Base-by-base conservation (phyloP, 2,113 vertebrate species). In the Thinocorus orbignyianus region DNA sequence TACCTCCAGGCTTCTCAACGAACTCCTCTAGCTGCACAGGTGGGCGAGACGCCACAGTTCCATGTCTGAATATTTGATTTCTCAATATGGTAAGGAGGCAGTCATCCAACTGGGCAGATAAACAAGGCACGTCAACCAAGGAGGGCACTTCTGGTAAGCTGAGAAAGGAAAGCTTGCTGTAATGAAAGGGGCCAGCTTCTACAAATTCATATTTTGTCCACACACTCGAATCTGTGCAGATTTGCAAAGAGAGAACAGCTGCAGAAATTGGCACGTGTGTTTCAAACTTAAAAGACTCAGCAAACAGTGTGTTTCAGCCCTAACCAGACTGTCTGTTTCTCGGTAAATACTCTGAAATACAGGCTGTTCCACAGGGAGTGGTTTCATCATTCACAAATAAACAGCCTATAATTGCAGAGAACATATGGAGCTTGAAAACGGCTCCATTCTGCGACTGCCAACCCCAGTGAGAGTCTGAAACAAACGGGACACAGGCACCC, bases 121-220 rank as follows among this genome's bases (percentile, higher is more conserved):
- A 98, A 94, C 99, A 99, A 61, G 99, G 99, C 57, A 99, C 99
- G 0, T 99, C 99, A 93, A 99, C 99, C 97, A 99, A 90, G 9
- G 98, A 98, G 3, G 99, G 99, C n/a, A 99, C 99, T 98, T 99
- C 99, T 11, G 99, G 99, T 28, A 99, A 98, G 95, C 99, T 99
- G 96, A 91, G 90, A 89, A 97, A 91, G 95, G 61, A 97, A 92
- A 93, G 68, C 68, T 70, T 51, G 66, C 77, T 87, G 68, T 92
- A 90, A 90, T 81, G 72, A 88, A 58, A 92, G 49, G 33, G 78
- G 51, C 6, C 70, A 64, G n/a, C 85, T 85, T 44, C 84, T 52
- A 66, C 71, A 86, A 60, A 85, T 54, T 44, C 80, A 0, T 69
- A 8, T 96, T 95, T 95, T 72, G 84, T 41, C 57, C 51, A 64